phyloP scores from a whole-genome alignment of 30 jellyfish, hydroid and myxozoan genomes.

The Aurelia sp. region DNA sequence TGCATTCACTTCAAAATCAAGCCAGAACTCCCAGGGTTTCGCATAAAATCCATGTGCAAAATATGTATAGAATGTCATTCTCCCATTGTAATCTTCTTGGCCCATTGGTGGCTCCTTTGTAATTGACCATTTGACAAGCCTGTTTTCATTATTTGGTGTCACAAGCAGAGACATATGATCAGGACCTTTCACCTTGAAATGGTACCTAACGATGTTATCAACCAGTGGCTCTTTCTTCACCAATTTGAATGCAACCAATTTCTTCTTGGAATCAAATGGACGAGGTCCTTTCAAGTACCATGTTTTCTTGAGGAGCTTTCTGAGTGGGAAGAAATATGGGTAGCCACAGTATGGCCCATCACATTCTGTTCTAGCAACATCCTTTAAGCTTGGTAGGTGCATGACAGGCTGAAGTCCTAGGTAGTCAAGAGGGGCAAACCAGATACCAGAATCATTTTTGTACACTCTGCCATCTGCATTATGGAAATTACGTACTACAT shows the following conservation, averaged over 20 bases:
- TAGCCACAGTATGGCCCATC: constrained; percentile 93
- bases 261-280: constrained; percentile 43
- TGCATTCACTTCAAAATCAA: constrained; percentile 79
- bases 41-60: constrained; percentile 87
- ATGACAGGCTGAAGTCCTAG: constrained; percentile 72
- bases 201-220: constrained; percentile 21
- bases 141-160: constrained; percentile 56
- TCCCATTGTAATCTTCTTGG: constrained; percentile 71
- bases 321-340: constrained; percentile 83
- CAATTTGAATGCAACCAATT: constrained; percentile 35
- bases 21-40: constrained; percentile 92
- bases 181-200: constrained; percentile 77
- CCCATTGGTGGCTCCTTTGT: constrained; percentile 68
- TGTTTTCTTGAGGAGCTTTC: constrained; percentile 65
- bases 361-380: constrained; percentile 65
- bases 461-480: constrained; percentile 71
- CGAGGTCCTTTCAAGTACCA: constrained; percentile 68
- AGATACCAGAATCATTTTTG: constrained; percentile 91
- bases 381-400: constrained; percentile 66
- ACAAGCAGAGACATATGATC: constrained; percentile 83
- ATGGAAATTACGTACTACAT: constrained; percentile 82
- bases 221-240: constrained; percentile 33
- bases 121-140: constrained; percentile 81
- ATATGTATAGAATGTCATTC: constrained; percentile 58
- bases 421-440: constrained; percentile 94